A percentile compares a stretch with the other conserved stretches of the same genome.
Evolutionary conservation across 2,113 vertebrate species (phyloP).

Genomic region (Aegithalos caudatus): DNA sequence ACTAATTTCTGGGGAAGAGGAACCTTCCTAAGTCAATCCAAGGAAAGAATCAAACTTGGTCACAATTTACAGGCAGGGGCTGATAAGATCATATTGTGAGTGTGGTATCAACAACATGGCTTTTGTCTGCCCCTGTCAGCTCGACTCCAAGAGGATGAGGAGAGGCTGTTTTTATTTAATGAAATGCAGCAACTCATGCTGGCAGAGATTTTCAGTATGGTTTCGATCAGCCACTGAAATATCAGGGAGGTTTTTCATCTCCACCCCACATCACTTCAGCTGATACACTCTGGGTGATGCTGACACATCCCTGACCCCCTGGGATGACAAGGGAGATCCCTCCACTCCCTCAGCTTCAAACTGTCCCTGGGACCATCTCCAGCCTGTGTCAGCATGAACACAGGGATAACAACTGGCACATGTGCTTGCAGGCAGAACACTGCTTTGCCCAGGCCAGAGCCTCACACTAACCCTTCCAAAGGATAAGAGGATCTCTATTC

Average conservation of each 20-base stretch:
- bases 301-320: fast-evolving
- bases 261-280: not conserved
- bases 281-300: not conserved
- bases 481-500: fast-evolving
- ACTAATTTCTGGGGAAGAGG: not conserved
- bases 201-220: not conserved
- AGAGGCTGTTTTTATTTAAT: not conserved
- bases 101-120: not conserved
- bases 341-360: not conserved
- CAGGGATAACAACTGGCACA: not conserved
- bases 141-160: not conserved
- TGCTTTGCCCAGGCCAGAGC: not conserved
- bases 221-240: not conserved
- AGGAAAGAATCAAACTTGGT: not conserved
- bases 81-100: not conserved
- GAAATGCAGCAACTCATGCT: not conserved
- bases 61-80: not conserved
- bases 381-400: fast-evolving
- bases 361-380: not conserved
- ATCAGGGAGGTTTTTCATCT: not conserved
- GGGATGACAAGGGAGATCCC: not conserved
- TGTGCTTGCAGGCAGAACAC: fast-evolving
- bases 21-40: not conserved
- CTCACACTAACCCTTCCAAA: not conserved
- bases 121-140: slow-evolving; percentile 5